Evolutionary conservation across 2,113 vertebrate species (phyloP), one percentile per base, ranked within the genome.

Genomic region (Arizona elegans): DNA sequence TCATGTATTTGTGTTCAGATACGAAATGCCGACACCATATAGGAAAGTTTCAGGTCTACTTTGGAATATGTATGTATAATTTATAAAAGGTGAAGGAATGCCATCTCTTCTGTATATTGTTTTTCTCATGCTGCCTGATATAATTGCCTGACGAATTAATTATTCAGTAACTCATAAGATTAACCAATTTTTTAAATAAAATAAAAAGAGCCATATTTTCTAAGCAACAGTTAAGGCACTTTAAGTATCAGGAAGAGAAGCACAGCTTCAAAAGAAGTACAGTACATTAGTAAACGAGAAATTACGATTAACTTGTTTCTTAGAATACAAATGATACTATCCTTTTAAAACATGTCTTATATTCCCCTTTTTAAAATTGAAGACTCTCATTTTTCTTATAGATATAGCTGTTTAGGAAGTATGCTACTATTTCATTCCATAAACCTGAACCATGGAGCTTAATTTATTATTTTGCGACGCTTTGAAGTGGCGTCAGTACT

Each of bases 331-430:
- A 75, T 33, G 13, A 75, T 33, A 75, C n/a, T 75, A 33, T 19
- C n/a, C 70, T 75, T 75, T 75, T 38, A 75, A 75, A 19, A 38
- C 15, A 75, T 75, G n/a, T n/a, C 62, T n/a, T 43, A 59, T 62
- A 13, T 47, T 62, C 38, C 13, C 13, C 58, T 62, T 29, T 90
- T 43, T 90, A 29, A 26, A 62, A 62, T 26, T 90, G 12, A 24
- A 70, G 65, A 33, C n/a, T 75, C 5, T 75, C 13, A 33, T 33
- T 75, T 75, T 75, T 75, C n/a, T 75, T 8, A 75, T 75, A 33
- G 29, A 70, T 33, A 70, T 5, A 75, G 65, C n/a, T 75, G 1
- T 15, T 75, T 75, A 96, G 96, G 93, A 95, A 94, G 47, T 13
- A 58, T 89, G 33, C 26, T 23, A 75, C 13, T 15, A 33, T 12